A percentile compares a stretch with the other conserved stretches of the same genome.
These are phyloP conservation scores for Clarias magur DNA, from an alignment of 2,113 vertebrate species.

Conservation along the genomic window DNA sequence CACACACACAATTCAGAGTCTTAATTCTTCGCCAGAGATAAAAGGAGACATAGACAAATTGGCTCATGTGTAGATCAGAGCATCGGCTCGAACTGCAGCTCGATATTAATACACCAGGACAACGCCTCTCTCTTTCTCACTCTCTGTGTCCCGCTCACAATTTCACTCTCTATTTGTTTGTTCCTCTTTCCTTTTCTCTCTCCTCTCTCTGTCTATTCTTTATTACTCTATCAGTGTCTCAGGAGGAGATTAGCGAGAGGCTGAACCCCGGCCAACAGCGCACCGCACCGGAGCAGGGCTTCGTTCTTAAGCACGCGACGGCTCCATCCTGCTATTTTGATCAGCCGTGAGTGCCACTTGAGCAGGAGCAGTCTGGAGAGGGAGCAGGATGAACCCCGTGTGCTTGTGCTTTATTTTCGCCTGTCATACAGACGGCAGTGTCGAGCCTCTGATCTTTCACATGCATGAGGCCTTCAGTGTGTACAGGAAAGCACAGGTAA, in stretches of 20 bases:
- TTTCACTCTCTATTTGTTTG: conserved; percentile 1
- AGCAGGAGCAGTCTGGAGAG: neutral
- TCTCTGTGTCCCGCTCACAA: neutral
- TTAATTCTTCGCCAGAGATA: neutral
- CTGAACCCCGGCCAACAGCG: neutral
- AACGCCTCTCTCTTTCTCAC: neutral
- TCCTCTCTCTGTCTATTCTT: neutral
- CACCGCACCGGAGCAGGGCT: neutral
- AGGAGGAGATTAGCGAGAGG: neutral
- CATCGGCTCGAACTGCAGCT: conserved; percentile 9
- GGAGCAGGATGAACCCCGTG: conserved; percentile 1
- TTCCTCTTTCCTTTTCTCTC: neutral
- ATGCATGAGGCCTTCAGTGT: neutral
- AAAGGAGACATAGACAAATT: neutral
- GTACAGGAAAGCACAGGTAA: neutral
- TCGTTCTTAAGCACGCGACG: neutral
- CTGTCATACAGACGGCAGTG: neutral
- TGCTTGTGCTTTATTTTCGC: neutral
- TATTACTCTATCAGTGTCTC: conserved; percentile 2
- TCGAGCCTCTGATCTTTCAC: neutral
- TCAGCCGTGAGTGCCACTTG: conserved; percentile 21
- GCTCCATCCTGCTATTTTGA: neutral
- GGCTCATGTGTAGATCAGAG: neutral
- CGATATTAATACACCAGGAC: conserved; percentile 8
- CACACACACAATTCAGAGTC: neutral